A percentile compares a stretch with the other conserved stretches of the same genome.
phyloP scores from a whole-genome alignment of 2,888 invertebrate genomes.

The Machimus atricapillus region DNA sequence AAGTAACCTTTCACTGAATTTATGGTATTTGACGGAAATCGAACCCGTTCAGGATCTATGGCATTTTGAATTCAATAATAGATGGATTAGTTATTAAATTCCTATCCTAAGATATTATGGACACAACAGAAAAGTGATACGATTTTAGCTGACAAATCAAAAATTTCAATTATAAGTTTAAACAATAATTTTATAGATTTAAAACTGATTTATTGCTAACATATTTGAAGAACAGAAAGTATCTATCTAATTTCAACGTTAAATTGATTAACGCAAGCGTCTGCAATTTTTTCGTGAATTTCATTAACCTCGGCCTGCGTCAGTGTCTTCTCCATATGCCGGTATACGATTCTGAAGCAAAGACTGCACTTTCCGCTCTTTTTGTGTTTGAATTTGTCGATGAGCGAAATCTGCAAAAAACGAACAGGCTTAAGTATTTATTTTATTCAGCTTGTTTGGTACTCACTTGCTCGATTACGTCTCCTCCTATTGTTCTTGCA shows the following conservation, averaged over 20 bases:
- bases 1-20: too few relatives aligned
- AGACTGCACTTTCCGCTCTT: slow-evolving; percentile 83
- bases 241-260: background rate
- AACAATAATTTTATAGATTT: background rate
- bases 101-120: too few relatives aligned
- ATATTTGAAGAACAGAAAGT: background rate
- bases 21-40: too few relatives aligned
- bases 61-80: too few relatives aligned
- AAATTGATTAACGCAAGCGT: slow-evolving; percentile 62
- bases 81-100: too few relatives aligned
- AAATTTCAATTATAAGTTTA: background rate
- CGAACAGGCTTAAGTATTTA: background rate
- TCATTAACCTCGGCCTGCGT: slow-evolving; percentile 85
- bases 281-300: slow-evolving; percentile 80
- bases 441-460: background rate
- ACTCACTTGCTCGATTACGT: slow-evolving; percentile 88
- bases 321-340: slow-evolving; percentile 90
- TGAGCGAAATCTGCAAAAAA: slow-evolving; percentile 72
- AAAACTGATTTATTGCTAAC: too few relatives aligned
- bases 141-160: too few relatives aligned
- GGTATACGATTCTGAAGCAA: slow-evolving; percentile 90
- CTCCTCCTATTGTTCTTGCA: slow-evolving; percentile 86
- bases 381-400: slow-evolving; percentile 88
- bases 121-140: too few relatives aligned
- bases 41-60: too few relatives aligned